phyloP scores from a whole-genome alignment of 2,797 vertebrate genomes.

The Semaprochilodus insignis region DNA sequence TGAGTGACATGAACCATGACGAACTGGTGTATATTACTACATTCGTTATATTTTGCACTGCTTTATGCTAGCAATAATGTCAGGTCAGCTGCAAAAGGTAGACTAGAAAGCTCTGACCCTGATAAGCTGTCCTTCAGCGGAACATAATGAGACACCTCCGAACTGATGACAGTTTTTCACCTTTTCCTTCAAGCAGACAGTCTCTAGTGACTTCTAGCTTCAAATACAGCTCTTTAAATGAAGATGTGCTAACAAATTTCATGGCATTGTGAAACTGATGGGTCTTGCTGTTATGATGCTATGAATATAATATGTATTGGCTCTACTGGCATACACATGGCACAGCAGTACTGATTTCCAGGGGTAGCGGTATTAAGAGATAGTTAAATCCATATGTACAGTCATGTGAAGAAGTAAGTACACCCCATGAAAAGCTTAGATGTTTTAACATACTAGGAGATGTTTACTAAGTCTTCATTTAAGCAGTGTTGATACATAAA shows the following conservation, averaged over 20 bases:
- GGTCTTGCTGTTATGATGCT: neutral
- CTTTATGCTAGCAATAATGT: neutral
- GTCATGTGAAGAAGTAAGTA: too few relatives aligned
- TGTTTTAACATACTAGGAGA: too few relatives aligned
- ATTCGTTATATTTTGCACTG: too few relatives aligned
- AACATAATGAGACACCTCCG: neutral
- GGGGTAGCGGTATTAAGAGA: too few relatives aligned
- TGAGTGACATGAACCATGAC: conserved; percentile 9
- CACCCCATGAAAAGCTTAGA: too few relatives aligned
- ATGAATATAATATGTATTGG: neutral
- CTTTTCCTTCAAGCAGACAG: neutral
- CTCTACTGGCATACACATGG: neutral
- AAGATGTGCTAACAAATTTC: neutral
- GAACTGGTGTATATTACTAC: neutral
- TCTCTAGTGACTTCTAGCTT: neutral
- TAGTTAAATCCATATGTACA: too few relatives aligned
- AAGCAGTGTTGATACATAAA: too few relatives aligned
- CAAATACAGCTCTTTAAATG: neutral
- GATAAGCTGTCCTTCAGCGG: neutral
- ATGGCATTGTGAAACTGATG: neutral
- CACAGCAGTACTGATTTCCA: too few relatives aligned
- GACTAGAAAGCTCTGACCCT: neutral
- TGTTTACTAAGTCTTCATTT: too few relatives aligned
- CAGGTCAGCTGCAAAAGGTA: neutral
- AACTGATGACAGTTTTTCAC: neutral